phyloP scores from a whole-genome alignment of 2,113 vertebrate species.

The Platichthys stellatus region DNA sequence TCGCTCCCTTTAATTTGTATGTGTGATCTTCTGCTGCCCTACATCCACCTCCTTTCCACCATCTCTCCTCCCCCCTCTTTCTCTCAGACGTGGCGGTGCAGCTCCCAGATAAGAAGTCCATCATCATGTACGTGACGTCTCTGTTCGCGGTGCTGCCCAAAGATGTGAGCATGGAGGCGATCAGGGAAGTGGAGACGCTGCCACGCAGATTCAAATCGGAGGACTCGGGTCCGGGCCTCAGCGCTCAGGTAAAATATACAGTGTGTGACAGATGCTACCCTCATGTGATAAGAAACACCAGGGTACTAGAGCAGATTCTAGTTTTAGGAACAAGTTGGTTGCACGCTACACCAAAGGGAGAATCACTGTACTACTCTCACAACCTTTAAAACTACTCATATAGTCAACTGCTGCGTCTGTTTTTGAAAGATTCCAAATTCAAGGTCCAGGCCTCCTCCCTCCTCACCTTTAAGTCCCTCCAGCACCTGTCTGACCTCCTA shows the following conservation, averaged over 20 bases:
- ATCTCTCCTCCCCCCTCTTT: constrained; percentile 16
- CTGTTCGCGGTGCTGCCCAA: constrained; percentile 97
- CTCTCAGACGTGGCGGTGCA: constrained; percentile 92
- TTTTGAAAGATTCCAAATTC: too few species aligned
- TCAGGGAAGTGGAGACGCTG: constrained; percentile 95
- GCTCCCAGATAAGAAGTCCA: constrained; percentile 98
- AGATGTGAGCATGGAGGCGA: constrained; percentile 94
- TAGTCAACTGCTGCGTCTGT: too few species aligned
- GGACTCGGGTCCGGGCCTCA: constrained; percentile 71
- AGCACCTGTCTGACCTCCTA: too few species aligned
- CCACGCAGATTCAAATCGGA: constrained; percentile 90
- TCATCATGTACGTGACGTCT: constrained; percentile 98
- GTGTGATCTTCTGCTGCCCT: constrained; percentile 10
- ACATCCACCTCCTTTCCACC: neutral
- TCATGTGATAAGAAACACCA: neutral
- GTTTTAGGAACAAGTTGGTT: neutral
- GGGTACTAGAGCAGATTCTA: neutral
- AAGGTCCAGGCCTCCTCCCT: too few species aligned
- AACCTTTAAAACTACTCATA: too few species aligned
- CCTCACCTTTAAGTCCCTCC: too few species aligned
- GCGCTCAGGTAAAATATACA: constrained; percentile 76
- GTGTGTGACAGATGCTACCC: neutral
- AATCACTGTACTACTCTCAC: too few species aligned
- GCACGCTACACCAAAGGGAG: neutral
- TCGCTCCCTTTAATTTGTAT: constrained; percentile 18